Percentiles rank a stretch among this genome's conserved stretches.
phyloP scores from a whole-genome alignment of 2,113 vertebrate species.

The Lynx canadensis region DNA sequence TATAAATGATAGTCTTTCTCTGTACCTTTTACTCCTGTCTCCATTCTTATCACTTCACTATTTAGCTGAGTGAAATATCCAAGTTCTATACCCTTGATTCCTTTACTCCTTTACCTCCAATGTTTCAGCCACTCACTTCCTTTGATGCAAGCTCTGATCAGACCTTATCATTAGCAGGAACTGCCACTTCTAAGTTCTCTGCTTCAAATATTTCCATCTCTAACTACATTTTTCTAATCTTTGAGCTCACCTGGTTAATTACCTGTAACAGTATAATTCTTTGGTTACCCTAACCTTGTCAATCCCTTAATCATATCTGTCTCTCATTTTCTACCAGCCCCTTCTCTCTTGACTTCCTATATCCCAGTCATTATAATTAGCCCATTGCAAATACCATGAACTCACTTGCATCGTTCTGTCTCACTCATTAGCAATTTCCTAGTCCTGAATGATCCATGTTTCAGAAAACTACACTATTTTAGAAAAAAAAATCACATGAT shows the following conservation, averaged over 20 bases:
- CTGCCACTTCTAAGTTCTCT: not conserved
- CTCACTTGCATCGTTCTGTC: not conserved
- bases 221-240: not conserved
- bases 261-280: not conserved
- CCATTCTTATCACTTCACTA: not conserved
- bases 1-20: not conserved
- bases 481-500: not conserved
- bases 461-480: not conserved
- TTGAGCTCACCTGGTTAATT: not conserved
- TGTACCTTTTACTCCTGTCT: not conserved
- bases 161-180: not conserved
- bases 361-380: not conserved
- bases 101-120: not conserved
- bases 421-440: not conserved
- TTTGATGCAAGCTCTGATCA: not conserved
- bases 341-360: not conserved
- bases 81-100: not conserved
- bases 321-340: not conserved
- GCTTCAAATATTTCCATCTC: not conserved
- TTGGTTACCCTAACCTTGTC: not conserved
- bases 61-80: not conserved
- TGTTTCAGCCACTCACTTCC: not conserved
- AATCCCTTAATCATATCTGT: not conserved
- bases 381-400: not conserved
- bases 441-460: not conserved